A percentile compares a stretch with the other conserved stretches of the same genome.
Conservation (phyloP, 2,113 vertebrate species). For the Meleagris gallopavo region DNA sequence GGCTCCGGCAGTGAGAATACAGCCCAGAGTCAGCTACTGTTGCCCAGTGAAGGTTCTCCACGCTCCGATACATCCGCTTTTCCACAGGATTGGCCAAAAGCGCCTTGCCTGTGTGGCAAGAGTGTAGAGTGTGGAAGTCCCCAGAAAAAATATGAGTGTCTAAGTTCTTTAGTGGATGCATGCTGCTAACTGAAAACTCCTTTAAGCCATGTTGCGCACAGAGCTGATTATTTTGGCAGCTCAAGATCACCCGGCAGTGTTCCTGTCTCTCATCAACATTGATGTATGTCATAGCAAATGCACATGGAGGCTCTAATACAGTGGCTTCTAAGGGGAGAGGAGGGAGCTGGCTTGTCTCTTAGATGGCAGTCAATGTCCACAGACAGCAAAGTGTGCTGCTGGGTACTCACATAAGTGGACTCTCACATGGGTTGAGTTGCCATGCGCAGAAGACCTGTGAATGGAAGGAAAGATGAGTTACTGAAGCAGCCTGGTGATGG, state of each 20-base stretch:
- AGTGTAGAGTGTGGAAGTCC: constrained; percentile 45
- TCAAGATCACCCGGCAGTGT: constrained; percentile 79
- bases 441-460: constrained; percentile 72
- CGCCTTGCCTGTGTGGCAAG: constrained; percentile 33
- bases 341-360: constrained; percentile 76
- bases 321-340: constrained; percentile 69
- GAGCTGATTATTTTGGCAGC: constrained; percentile 84
- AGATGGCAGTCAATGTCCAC: constrained; percentile 82
- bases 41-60: constrained; percentile 91
- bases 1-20: constrained; percentile 75
- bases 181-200: constrained; percentile 77
- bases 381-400: constrained; percentile 75
- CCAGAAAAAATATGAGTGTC: constrained; percentile 58
- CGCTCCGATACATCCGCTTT: constrained; percentile 85
- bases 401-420: constrained; percentile 81
- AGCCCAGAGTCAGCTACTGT: constrained; percentile 71
- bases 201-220: constrained; percentile 82
- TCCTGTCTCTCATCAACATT: constrained; percentile 77
- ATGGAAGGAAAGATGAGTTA: constrained; percentile 71
- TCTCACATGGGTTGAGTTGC: constrained; percentile 78
- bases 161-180: constrained; percentile 77
- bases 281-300: constrained; percentile 79
- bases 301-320: constrained; percentile 72
- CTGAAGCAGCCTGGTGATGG: constrained; percentile 39
- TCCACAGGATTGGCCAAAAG: constrained; percentile 31